Evolutionary conservation across 2,888 invertebrate genomes (phyloP).

Genomic region (Pyrrhosoma nymphula): DNA sequence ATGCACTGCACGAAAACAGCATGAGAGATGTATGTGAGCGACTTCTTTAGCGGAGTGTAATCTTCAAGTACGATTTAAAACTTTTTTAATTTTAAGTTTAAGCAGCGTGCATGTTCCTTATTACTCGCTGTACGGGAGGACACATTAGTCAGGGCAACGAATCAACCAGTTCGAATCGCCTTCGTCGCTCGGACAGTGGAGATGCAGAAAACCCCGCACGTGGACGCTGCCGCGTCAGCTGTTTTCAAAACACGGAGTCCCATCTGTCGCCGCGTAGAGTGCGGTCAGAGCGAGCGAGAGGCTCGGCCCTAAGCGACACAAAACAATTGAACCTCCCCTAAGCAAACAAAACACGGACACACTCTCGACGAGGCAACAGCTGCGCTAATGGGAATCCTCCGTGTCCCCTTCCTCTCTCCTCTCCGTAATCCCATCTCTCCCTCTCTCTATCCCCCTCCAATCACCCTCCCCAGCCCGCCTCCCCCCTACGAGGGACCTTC

Average conservation of each 20-base stretch:
- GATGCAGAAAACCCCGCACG: background rate
- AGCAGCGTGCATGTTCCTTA: background rate
- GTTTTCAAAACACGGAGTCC: background rate
- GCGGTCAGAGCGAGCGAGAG: background rate
- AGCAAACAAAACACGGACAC: background rate
- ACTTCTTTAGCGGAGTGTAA: background rate
- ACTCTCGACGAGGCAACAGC: conserved; percentile 12
- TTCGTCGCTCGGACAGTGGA: background rate
- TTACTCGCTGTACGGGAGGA: background rate
- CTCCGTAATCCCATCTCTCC: background rate
- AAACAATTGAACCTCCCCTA: conserved; percentile 11
- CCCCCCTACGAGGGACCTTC: too few relatives aligned
- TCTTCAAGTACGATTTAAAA: background rate
- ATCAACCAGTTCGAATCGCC: background rate
- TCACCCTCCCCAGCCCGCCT: background rate
- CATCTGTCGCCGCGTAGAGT: background rate
- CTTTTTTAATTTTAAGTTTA: background rate
- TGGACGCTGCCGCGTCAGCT: background rate
- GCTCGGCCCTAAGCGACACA: background rate
- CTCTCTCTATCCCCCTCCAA: background rate
- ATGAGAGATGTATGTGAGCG: background rate
- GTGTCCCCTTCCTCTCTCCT: background rate
- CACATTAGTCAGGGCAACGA: background rate
- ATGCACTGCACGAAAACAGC: background rate
- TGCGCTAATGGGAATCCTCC: conserved; percentile 35